phyloP scores from a whole-genome alignment of 1,140 invertebrate genomes.

The Episyrphus balteatus region DNA sequence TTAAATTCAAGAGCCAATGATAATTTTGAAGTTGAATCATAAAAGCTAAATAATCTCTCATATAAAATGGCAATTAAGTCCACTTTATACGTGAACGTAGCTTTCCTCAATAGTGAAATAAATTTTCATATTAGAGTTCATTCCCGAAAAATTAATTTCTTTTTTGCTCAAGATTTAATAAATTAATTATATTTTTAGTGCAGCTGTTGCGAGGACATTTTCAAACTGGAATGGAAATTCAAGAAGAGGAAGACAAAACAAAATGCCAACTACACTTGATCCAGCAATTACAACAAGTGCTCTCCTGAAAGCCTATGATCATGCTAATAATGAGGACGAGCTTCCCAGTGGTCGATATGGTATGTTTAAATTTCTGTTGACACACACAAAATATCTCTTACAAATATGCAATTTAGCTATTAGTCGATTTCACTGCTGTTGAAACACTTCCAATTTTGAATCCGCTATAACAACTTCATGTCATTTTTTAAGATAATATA shows the following conservation, averaged over 20 bases:
- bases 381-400: too few relatives aligned
- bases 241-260: slow-evolving; percentile 33
- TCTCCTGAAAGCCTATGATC: slow-evolving; percentile 50
- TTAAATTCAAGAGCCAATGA: neutral
- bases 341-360: slow-evolving; percentile 32
- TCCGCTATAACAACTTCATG: too few relatives aligned
- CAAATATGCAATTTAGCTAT: neutral
- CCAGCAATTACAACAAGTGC: slow-evolving; percentile 58
- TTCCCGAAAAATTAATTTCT: slow-evolving; percentile 30
- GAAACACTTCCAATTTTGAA: too few relatives aligned
- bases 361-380: slow-evolving; percentile 24
- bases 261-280: slow-evolving; percentile 49
- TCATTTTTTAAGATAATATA: too few relatives aligned
- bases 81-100: too few relatives aligned
- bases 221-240: slow-evolving; percentile 36
- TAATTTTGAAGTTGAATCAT: neutral
- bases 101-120: too few relatives aligned
- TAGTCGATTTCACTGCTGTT: too few relatives aligned
- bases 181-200: slow-evolving; percentile 38
- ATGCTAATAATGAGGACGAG: slow-evolving; percentile 38
- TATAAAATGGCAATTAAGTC: too few relatives aligned
- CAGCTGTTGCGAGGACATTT: slow-evolving; percentile 52
- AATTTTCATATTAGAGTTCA: too few relatives aligned
- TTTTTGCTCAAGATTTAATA: slow-evolving; percentile 13
- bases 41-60: too few relatives aligned